Evolutionary conservation across 2,888 invertebrate genomes (phyloP).

Genomic region (Caenorhabditis drosophilae): DNA sequence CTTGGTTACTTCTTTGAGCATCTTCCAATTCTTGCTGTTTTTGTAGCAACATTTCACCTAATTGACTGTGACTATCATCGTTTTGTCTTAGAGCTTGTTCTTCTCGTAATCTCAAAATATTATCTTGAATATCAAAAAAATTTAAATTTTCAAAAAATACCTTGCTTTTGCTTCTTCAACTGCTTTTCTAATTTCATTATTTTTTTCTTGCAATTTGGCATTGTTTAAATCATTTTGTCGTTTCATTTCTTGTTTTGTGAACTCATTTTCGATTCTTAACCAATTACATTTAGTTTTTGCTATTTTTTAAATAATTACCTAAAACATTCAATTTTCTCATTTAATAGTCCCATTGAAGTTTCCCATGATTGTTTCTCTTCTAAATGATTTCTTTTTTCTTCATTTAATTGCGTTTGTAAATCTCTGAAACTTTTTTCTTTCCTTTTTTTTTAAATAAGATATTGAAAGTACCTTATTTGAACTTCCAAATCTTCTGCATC

Average conservation of each 20-base stretch:
- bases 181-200: slow-evolving; percentile 51
- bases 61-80: slow-evolving; percentile 29
- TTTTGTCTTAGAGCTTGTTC: slow-evolving; percentile 22
- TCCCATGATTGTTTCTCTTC: slow-evolving; percentile 48
- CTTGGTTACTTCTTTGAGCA: slow-evolving; percentile 84
- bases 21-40: slow-evolving; percentile 86
- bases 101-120: no score
- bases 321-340: slow-evolving; percentile 52
- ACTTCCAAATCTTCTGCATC: slow-evolving; percentile 71
- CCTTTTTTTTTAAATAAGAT: neutral
- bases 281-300: neutral
- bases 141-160: no score
- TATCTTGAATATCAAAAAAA: no score
- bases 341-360: slow-evolving; percentile 34
- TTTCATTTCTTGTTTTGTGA: slow-evolving; percentile 50
- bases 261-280: slow-evolving; percentile 47
- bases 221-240: slow-evolving; percentile 33
- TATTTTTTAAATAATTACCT: slow-evolving; percentile 12
- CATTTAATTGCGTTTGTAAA: slow-evolving; percentile 25
- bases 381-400: slow-evolving; percentile 25
- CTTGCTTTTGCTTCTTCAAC: slow-evolving; percentile 46
- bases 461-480: slow-evolving; percentile 28
- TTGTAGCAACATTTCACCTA: slow-evolving; percentile 75
- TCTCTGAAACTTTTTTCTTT: slow-evolving; percentile 16
- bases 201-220: slow-evolving; percentile 41